Conservation (phyloP, 2,113 vertebrate genomes). For the Nannobrachium achirus region DNA sequence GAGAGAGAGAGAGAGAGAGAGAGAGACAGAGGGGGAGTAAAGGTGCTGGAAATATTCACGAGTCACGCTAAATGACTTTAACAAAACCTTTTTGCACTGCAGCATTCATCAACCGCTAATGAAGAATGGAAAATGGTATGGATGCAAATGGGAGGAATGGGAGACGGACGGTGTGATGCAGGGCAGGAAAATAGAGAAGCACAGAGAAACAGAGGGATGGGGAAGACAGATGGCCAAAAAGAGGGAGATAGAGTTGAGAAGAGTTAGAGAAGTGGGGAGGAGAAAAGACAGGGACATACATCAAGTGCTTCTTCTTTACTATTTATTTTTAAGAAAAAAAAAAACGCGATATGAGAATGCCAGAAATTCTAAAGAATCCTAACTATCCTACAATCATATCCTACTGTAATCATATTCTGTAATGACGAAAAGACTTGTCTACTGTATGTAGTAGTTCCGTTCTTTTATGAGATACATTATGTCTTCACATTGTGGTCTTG, state of each 20-base stretch:
- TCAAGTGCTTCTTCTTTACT: not conserved
- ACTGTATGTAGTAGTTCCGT: too few relatives aligned
- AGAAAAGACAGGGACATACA: slow-evolving; percentile 27
- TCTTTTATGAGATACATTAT: too few relatives aligned
- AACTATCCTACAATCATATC: too few relatives aligned
- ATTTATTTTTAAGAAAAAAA: too few relatives aligned
- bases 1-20: slow-evolving; percentile 7
- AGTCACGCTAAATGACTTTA: slow-evolving; percentile 68
- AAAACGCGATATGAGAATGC: too few relatives aligned
- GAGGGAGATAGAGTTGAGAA: not conserved
- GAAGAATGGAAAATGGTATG: slow-evolving; percentile 62
- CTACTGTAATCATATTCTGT: too few relatives aligned
- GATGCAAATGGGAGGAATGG: slow-evolving; percentile 58
- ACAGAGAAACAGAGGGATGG: slow-evolving; percentile 39
- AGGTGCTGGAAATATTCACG: slow-evolving; percentile 58
- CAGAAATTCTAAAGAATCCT: too few relatives aligned
- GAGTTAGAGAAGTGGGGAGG: not conserved
- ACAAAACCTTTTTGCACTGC: slow-evolving; percentile 64
- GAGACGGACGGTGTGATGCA: slow-evolving; percentile 14
- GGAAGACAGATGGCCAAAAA: not conserved
- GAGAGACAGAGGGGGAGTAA: slow-evolving; percentile 27
- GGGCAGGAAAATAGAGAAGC: too few relatives aligned
- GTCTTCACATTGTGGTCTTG: too few relatives aligned
- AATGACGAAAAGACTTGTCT: too few relatives aligned
- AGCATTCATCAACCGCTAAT: slow-evolving; percentile 72